Evolutionary conservation across 2,797 vertebrate species (phyloP), one percentile per base, ranked within the genome.

Genomic region (Mareca penelope): DNA sequence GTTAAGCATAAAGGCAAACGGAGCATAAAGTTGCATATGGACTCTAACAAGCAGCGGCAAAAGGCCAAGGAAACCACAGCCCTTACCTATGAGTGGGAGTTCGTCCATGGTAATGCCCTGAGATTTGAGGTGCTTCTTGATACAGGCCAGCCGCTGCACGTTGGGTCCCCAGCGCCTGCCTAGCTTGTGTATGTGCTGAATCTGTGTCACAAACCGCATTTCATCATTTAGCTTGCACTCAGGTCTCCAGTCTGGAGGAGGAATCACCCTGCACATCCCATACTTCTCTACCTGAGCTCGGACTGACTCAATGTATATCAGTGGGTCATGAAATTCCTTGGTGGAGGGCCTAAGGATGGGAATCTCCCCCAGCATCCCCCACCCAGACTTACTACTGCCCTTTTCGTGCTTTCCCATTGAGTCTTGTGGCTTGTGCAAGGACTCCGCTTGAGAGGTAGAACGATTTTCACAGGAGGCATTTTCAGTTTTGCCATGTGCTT

Each of bases 71-170:
- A 69, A 44, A 85, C 14, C 85, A 73, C 91, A 94, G 64, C 82
- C 89, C 98, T 99, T 96, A 99, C 99, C 99, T 96, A 99, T 99
- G 97, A 99, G 98, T 35, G 99, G 99, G 90, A 99, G 99, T 97
- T 99, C 99, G 13, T 99, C 99, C 99, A 99, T 99, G 97, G 98
- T 98, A 98, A 99, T 99, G 99, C 99, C 99, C 99, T 99, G 99
- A 99, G 99, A 99, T 98, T 98, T 99, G 98, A 99, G 99, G 98
- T 99, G 99, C 98, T 99, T 99, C 98, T 99, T 99, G 97, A 99
- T 99, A 97, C 99, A 99, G 98, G 99, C 99, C 96, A 99, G 98
- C 93, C 98, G 98, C 98, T 99, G 99, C 97, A 99, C 99, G 57
- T 99, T 99, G 97, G 99, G 99, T 89, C 99, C 99, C 99, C 99